These are phyloP conservation scores for Chionomys nivalis DNA, from an alignment of 2,113 vertebrate genomes.

Conservation along the genomic window DNA sequence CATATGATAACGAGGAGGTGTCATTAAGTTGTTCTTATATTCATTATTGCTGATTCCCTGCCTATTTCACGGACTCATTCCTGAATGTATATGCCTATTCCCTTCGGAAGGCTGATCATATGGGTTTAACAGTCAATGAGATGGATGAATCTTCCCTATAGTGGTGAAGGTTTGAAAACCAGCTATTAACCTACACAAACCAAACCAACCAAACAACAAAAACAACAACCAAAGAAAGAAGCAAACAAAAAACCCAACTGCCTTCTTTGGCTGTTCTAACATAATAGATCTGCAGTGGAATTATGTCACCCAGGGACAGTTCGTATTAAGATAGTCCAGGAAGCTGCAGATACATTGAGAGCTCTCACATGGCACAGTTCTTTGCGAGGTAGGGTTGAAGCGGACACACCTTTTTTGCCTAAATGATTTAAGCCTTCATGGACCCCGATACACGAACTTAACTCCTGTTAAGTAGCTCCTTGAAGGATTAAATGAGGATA, in stretches of 20 bases:
- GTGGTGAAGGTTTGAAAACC: neutral
- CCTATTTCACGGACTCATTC: neutral
- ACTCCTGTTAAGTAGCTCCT: neutral
- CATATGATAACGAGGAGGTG: neutral
- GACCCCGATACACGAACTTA: neutral
- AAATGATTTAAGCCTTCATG: neutral
- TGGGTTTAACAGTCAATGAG: neutral
- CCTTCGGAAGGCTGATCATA: neutral
- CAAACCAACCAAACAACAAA: neutral
- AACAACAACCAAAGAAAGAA: neutral
- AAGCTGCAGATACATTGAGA: too few relatives aligned
- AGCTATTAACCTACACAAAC: neutral
- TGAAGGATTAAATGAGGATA: neutral
- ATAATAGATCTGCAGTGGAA: neutral
- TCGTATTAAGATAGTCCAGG: neutral
- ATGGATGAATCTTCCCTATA: neutral
- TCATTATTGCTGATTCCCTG: constrained; percentile 10
- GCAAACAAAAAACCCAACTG: neutral
- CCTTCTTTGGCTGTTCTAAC: neutral
- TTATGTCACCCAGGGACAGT: neutral
- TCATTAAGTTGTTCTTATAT: neutral
- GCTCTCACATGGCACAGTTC: neutral
- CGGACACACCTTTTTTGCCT: neutral
- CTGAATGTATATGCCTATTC: neutral
- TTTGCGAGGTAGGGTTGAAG: neutral